Conservation (phyloP, 1,140 invertebrate genomes). For the Magallana ariakensis region DNA sequence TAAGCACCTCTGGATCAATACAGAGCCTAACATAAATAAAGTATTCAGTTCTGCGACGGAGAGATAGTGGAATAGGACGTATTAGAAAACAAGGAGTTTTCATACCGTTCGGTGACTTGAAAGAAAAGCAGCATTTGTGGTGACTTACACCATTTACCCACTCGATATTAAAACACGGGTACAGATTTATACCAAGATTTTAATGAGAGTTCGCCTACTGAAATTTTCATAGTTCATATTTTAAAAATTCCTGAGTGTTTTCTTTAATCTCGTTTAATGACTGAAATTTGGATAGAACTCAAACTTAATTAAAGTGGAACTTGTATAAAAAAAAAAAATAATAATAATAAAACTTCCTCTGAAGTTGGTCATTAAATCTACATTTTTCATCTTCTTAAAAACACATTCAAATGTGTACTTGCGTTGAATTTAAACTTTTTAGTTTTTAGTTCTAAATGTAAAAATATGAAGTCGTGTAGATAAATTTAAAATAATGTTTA, state of each 20-base stretch:
- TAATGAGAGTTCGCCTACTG: neutral
- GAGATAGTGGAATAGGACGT: neutral
- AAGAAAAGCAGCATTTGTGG: neutral
- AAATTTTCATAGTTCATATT: neutral
- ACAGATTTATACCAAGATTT: neutral
- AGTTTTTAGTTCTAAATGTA: no score
- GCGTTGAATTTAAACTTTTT: no score
- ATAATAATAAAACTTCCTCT: neutral
- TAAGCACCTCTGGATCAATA: constrained; percentile 27
- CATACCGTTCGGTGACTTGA: neutral
- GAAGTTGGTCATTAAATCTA: constrained; percentile 8
- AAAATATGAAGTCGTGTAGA: no score
- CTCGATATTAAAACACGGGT: neutral
- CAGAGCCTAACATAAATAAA: constrained; percentile 14
- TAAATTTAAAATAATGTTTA: no score
- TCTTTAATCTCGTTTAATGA: constrained; percentile 14
- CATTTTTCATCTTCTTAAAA: constrained; percentile 20
- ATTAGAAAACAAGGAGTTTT: neutral
- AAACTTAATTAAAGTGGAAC: neutral
- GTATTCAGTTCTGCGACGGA: neutral
- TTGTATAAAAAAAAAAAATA: neutral
- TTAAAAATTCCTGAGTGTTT: neutral
- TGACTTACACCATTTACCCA: neutral
- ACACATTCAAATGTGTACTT: constrained; percentile 3
- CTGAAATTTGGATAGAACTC: neutral